Base-by-base conservation (phyloP, 92 coral and sea anemone species). In the Muricea muricata region DNA sequence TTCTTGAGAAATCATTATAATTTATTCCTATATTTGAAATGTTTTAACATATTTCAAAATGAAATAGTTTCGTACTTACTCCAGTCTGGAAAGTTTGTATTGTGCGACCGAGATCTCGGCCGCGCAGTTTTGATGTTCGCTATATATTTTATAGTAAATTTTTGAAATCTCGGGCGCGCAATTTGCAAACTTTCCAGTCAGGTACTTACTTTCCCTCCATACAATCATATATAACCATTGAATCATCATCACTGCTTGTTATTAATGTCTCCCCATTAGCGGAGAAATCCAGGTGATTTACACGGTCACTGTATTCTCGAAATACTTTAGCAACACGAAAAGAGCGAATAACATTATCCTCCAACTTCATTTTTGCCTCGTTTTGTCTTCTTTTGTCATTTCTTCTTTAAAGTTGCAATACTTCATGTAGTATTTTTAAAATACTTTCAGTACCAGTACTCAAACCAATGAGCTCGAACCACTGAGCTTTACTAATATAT, bases 191-290 rank as follows among this genome's bases (percentile, higher is more conserved):
- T 78, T 18, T 78, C n/a, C n/a, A n/a, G n/a, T 40, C 11, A 24
- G 7, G 56, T 7, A 52, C 98, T 91, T 84, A 96, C 99, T 96
- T 96, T 42, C 99, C 99, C 46, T 96, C 99, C 57, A 88, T 68
- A 48, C 96, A 90, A 65, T 96, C 99, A 75, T 93, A 96, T 77
- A 96, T 96, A 1, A 96, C 99, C 70, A 96, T 96, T 12, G 99
- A 96, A 84, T 96, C 99, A 79, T 96, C 99, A 45, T 96, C 94
- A 75, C 97, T 96, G 52, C 99, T 96, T 12, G 99, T 85, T 75
- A 96, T 96, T 24, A 96, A 85, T 34, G 89, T 88, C 60, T 96
- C 99, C 18, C 99, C 99, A 75, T 93, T 96, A n/a, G 96, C 91
- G 50, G 97, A 87, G 81, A 96, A 93, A 46, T 89, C 83, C 87